phyloP scores from a whole-genome alignment of 2,888 invertebrate species.

The Tetragonisca angustula region DNA sequence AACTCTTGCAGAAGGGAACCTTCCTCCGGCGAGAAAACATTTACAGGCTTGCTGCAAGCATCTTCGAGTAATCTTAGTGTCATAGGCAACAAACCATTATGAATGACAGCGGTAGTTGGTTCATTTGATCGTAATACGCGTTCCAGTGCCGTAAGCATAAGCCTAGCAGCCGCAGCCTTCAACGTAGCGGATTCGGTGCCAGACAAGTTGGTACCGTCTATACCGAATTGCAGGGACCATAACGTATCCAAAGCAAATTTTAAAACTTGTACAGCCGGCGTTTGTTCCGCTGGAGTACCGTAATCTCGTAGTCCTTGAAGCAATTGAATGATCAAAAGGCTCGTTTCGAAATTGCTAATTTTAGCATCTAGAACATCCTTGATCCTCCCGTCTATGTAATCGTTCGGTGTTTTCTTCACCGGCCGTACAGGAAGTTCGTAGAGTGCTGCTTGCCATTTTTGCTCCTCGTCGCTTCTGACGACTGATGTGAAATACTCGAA shows the following conservation, averaged over 20 bases:
- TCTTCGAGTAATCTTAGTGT: slow-evolving; percentile 87
- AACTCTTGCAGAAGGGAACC: slow-evolving; percentile 86
- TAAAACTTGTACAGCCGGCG: slow-evolving; percentile 86
- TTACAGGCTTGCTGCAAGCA: slow-evolving; percentile 80
- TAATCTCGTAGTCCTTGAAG: slow-evolving; percentile 86
- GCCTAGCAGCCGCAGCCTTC: slow-evolving; percentile 86
- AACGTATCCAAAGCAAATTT: slow-evolving; percentile 87
- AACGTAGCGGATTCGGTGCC: slow-evolving; percentile 84
- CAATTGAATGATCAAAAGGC: slow-evolving; percentile 86
- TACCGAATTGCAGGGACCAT: slow-evolving; percentile 87
- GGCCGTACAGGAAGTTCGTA: slow-evolving; percentile 83
- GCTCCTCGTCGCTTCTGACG: slow-evolving; percentile 84
- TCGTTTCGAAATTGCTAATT: slow-evolving; percentile 86
- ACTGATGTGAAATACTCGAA: slow-evolving; percentile 87
- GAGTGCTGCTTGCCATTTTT: slow-evolving; percentile 81
- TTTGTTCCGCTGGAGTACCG: slow-evolving; percentile 85
- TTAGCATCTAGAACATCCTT: slow-evolving; percentile 85
- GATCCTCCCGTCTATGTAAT: slow-evolving; percentile 86
- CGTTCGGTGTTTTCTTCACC: slow-evolving; percentile 85
- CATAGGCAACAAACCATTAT: slow-evolving; percentile 87
- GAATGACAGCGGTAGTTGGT: slow-evolving; percentile 86
- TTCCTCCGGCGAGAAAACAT: slow-evolving; percentile 79
- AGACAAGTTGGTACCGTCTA: slow-evolving; percentile 82
- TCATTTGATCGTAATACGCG: slow-evolving; percentile 86
- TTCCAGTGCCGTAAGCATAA: slow-evolving; percentile 86